Evolutionary conservation across 1,140 invertebrate genomes (phyloP).

Genomic region (Melitaea cinxia): DNA sequence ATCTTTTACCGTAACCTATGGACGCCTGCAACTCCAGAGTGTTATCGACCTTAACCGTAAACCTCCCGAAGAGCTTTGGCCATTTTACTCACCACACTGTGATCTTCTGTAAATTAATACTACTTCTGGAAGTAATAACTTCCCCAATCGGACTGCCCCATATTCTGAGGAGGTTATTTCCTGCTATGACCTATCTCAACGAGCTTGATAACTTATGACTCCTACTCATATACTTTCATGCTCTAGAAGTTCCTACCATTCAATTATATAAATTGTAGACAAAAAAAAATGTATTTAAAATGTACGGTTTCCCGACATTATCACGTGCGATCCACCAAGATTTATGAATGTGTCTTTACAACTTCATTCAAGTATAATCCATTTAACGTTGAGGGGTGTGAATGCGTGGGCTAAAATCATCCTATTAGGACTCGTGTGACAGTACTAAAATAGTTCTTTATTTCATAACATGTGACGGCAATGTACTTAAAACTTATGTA

Average conservation of each 20-base stretch:
- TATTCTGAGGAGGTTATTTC: too few relatives aligned
- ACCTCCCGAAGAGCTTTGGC: too few relatives aligned
- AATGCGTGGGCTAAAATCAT: constrained; percentile 19
- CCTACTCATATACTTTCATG: too few relatives aligned
- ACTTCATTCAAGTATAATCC: constrained; percentile 12
- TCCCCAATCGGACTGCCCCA: too few relatives aligned
- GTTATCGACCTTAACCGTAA: too few relatives aligned
- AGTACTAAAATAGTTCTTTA: not conserved
- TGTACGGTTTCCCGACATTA: not conserved
- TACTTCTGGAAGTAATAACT: too few relatives aligned
- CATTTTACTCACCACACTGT: too few relatives aligned
- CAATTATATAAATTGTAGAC: not conserved
- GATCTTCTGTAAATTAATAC: too few relatives aligned
- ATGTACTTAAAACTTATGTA: not conserved
- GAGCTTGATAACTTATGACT: too few relatives aligned
- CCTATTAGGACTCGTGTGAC: constrained; percentile 14
- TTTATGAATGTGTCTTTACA: constrained; percentile 9
- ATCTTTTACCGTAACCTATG: too few relatives aligned
- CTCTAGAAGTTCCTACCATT: not conserved
- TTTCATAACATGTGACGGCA: constrained; percentile 16
- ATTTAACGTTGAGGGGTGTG: constrained; percentile 8
- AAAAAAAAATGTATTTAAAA: not conserved
- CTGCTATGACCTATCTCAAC: too few relatives aligned
- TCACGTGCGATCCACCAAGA: not conserved
- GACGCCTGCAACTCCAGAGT: too few relatives aligned